phyloP scores from a whole-genome alignment of 2,113 vertebrate species.

The Guaruba guarouba region DNA sequence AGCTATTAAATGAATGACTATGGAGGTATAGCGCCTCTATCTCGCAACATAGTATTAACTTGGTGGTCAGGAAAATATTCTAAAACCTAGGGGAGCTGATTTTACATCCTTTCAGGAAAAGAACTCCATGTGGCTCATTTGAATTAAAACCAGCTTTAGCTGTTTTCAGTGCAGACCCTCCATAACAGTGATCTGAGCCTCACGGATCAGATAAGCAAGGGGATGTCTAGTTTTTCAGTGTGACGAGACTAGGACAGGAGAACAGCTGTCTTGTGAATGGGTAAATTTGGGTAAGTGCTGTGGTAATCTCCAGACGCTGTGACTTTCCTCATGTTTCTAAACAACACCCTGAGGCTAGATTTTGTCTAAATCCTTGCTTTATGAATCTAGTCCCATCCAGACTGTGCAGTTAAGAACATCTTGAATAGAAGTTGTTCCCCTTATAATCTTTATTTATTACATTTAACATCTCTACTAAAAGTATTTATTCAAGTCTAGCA shows the following conservation, averaged over 20 bases:
- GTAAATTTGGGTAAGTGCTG: not conserved
- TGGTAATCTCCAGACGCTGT: not conserved
- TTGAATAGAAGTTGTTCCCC: not conserved
- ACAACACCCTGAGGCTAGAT: not conserved
- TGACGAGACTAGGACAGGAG: not conserved
- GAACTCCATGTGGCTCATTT: not conserved
- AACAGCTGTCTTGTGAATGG: rapidly evolving
- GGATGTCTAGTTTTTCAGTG: not conserved
- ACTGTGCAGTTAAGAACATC: not conserved
- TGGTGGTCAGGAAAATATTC: not conserved
- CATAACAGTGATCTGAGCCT: not conserved
- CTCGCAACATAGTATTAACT: not conserved
- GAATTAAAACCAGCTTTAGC: not conserved
- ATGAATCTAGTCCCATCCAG: not conserved
- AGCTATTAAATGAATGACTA: not conserved
- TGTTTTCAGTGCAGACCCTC: not conserved
- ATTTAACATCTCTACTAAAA: not conserved
- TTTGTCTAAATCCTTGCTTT: not conserved
- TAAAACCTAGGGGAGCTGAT: not conserved
- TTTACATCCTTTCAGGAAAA: not conserved
- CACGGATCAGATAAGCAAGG: not conserved
- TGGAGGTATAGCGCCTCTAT: not conserved
- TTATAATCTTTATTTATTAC: not conserved
- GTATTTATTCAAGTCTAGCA: not conserved
- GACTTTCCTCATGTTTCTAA: not conserved